phyloP scores from a whole-genome alignment of 2,888 invertebrate species.

The Anthophora plumipes region DNA sequence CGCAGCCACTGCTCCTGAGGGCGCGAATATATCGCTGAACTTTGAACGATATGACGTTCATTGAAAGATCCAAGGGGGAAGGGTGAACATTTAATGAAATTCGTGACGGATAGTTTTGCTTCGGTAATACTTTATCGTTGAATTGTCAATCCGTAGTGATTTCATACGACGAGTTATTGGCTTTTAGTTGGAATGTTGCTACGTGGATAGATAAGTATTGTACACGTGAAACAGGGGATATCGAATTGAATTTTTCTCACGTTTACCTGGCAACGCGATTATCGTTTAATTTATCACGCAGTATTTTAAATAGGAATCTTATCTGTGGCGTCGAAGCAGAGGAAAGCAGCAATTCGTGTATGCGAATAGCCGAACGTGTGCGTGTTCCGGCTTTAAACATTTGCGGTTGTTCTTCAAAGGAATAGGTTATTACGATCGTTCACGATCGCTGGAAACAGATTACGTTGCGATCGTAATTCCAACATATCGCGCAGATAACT shows the following conservation, averaged over 20 bases:
- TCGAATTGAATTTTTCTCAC: conserved; percentile 1
- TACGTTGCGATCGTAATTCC: conserved; percentile 57
- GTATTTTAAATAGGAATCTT: background rate
- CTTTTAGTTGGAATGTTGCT: too few species aligned
- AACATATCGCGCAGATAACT: conserved; percentile 54
- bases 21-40: conserved; percentile 28
- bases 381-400: conserved; percentile 18
- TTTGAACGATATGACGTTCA: background rate
- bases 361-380: background rate
- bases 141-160: background rate
- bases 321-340: background rate
- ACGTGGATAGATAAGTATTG: background rate
- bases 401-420: conserved; percentile 45
- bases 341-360: conserved; percentile 9
- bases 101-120: background rate
- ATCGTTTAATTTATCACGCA: conserved; percentile 42
- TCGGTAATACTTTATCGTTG: background rate
- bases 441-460: conserved; percentile 45
- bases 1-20: conserved; percentile 1
- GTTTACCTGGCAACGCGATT: background rate
- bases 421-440: conserved; percentile 40
- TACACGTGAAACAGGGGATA: background rate
- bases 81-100: conserved; percentile 10
- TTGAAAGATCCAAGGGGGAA: background rate
- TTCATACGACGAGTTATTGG: background rate